Evolutionary conservation across 2,888 invertebrate genomes (phyloP).

Genomic region (Epinotia nisella): DNA sequence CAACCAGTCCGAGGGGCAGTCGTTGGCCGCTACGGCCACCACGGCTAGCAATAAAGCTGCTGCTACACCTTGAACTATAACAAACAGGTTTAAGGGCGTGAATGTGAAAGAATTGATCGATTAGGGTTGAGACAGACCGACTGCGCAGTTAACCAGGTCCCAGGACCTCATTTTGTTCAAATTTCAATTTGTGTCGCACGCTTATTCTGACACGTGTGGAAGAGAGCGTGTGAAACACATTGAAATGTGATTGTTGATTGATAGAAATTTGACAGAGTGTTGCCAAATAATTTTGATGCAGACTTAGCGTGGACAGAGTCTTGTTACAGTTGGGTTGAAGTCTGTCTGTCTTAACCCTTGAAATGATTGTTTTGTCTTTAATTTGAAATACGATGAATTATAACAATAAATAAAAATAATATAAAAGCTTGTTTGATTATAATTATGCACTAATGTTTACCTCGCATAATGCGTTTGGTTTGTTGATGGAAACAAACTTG

Average conservation of each 20-base stretch:
- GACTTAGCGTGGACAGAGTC: no score
- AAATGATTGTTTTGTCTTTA: background rate
- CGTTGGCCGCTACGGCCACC: slow-evolving; percentile 53
- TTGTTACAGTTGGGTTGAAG: background rate
- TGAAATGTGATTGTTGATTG: no score
- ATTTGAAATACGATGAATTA: no score
- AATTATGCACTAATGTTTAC: slow-evolving; percentile 17
- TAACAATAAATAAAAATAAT: no score
- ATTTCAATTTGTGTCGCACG: no score
- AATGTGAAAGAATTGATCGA: background rate
- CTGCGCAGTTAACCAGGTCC: background rate
- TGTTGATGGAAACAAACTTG: slow-evolving; percentile 32
- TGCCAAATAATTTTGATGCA: no score
- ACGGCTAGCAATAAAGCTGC: slow-evolving; percentile 49
- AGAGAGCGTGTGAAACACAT: background rate
- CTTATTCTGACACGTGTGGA: background rate
- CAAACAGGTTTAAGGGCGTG: no score
- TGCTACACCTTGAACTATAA: slow-evolving; percentile 18
- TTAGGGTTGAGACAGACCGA: background rate
- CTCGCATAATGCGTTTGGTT: slow-evolving; percentile 30
- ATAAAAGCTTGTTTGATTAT: no score
- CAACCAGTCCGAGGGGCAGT: slow-evolving; percentile 65
- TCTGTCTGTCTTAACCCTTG: background rate
- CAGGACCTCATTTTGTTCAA: no score
- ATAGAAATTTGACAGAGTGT: no score